Evolutionary conservation across 2,797 vertebrate genomes (phyloP).

Genomic region (Xiphophorus birchmanni): DNA sequence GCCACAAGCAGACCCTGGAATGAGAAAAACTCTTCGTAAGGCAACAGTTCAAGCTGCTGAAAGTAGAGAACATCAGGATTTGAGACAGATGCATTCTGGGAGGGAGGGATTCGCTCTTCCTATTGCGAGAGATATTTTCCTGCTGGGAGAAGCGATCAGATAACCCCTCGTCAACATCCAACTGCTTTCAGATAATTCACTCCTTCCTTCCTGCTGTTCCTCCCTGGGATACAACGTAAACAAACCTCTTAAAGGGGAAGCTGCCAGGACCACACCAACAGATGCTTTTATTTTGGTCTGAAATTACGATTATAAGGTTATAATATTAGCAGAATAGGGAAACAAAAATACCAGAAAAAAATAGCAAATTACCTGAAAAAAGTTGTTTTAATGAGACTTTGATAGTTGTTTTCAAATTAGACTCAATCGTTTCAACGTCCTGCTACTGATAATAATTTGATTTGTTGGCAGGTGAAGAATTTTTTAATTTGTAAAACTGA

Average conservation of each 20-base stretch:
- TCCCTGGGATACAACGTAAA: conserved; percentile 43
- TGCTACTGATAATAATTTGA: neutral
- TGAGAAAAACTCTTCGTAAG: conserved; percentile 56
- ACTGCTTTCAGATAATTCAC: conserved; percentile 51
- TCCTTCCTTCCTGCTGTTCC: conserved; percentile 65
- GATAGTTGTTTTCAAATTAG: no score
- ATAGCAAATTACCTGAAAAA: no score
- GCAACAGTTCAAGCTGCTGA: neutral
- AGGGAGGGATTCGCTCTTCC: conserved; percentile 26
- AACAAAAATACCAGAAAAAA: neutral
- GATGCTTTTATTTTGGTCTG: neutral
- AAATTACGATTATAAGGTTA: neutral
- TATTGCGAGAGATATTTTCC: conserved; percentile 34
- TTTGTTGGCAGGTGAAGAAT: neutral
- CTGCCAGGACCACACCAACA: no score
- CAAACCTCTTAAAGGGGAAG: conserved; percentile 20
- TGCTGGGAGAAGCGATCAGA: conserved; percentile 43
- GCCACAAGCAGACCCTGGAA: conserved; percentile 94
- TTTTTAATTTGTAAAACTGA: neutral
- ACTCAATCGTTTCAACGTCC: neutral
- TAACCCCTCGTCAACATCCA: conserved; percentile 47
- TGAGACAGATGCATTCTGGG: conserved; percentile 19
- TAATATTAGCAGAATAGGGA: no score
- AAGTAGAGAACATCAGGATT: neutral
- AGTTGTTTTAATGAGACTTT: no score